Evolutionary conservation across 2,888 invertebrate species (phyloP), one percentile per base, ranked within the genome.

Genomic region (Drosophila pseudotalamancana): DNA sequence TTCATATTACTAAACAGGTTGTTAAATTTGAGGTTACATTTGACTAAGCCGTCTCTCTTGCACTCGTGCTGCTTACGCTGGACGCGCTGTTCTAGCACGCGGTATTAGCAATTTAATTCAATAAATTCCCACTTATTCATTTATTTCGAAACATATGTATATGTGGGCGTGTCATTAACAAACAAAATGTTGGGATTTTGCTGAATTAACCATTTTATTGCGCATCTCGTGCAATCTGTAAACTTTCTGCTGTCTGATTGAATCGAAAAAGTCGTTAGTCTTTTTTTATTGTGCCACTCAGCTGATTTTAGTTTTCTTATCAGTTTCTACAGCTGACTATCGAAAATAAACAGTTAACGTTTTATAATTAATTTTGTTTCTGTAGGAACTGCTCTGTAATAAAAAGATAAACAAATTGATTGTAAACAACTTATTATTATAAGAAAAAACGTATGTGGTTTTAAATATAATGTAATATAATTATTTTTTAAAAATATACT

Each of bases 21-120:
- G 57, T 51, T 48, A 32, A 57, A 48, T 73, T 73, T 69, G 49
- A 69, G 69, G 72, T 73, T 73, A 73, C 69, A 69, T 56, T 54
- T 46, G 55, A 63, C 25, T 11, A 46, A 40, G 6, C 32, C 29
- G 23, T 62, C 39, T 56, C 63, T 43, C 35, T 61, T 34, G 18
- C 57, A 31, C 56, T 35, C 37, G 39, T 39, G 50, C 34, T 50
- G 25, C 21, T 45, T 37, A 45, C 23, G 14, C 27, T n/a, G 18
- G 6, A 21, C 12, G 14, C 27, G 27, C 19, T 37, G 27, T 11
- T 18, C 23, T 18, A 18, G 43, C 43, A 43, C 18, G 43, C 43
- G 12, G 29, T 29, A 29, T 45, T 25, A 45, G 37, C 59, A 60
- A 64, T 51, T 69, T 51, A 59, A 64, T 51, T 69, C 32, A 69